Conservation (phyloP, 1,140 invertebrate genomes). For the Magallana angulata region DNA sequence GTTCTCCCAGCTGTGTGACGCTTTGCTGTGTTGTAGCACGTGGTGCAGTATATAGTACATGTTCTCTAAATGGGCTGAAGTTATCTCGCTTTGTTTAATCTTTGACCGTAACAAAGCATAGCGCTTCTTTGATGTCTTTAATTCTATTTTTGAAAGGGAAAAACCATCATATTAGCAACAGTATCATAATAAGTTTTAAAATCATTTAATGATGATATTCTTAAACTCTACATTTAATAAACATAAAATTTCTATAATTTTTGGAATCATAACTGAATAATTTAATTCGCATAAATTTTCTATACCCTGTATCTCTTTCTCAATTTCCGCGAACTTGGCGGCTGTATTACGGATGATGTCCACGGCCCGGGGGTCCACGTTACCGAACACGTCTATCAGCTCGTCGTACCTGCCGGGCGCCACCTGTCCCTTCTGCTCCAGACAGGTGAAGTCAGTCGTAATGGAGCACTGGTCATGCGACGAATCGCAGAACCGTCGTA, state of each 20-base stretch:
- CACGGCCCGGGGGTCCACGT: not conserved
- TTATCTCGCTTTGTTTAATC: not conserved
- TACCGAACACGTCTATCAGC: not conserved
- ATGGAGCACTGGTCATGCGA: not conserved
- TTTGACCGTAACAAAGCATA: not conserved
- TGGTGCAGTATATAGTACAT: not conserved
- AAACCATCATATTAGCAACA: no score
- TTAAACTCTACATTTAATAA: no score
- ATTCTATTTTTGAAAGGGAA: not conserved
- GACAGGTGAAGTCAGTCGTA: not conserved
- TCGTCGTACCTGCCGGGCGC: not conserved
- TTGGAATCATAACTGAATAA: no score
- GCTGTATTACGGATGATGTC: not conserved
- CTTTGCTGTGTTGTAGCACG: constrained; percentile 24
- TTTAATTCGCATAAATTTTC: not conserved
- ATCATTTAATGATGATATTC: no score
- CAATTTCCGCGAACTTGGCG: not conserved
- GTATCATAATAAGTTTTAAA: no score
- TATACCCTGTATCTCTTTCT: constrained; percentile 9
- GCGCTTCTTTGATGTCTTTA: not conserved
- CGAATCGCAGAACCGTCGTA: constrained; percentile 2
- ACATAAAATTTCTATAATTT: no score
- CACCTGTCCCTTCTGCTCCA: not conserved
- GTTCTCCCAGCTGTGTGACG: not conserved
- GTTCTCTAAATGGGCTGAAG: not conserved